Evolutionary conservation across 2,797 vertebrate genomes (phyloP).

Genomic region (Otolemur crassicaudatus): DNA sequence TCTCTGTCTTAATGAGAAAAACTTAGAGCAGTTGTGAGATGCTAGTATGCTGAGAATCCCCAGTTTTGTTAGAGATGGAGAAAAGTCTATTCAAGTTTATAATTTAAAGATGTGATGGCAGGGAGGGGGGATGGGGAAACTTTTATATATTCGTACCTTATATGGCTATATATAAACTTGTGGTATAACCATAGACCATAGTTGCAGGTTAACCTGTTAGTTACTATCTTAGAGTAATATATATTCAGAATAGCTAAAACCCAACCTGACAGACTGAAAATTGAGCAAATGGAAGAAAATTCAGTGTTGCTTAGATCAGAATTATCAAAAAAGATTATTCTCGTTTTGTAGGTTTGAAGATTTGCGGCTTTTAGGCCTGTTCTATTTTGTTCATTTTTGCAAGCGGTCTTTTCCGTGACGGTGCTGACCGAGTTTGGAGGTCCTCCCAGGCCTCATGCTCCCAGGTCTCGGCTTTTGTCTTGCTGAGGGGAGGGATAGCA

Average conservation of each 20-base stretch:
- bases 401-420: constrained; percentile 21
- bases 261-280: constrained; percentile 23
- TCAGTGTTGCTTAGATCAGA: constrained; percentile 67
- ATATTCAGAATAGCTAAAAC: constrained; percentile 49
- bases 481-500: constrained; percentile 2
- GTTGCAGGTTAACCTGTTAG: constrained; percentile 80
- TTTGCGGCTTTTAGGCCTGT: not conserved
- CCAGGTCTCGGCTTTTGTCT: not conserved
- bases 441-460: constrained; percentile 58
- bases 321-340: not conserved
- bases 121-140: not conserved
- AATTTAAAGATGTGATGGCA: constrained; percentile 63
- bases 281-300: constrained; percentile 69
- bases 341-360: constrained; percentile 21
- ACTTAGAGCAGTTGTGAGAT: constrained; percentile 62
- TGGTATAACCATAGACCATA: constrained; percentile 67
- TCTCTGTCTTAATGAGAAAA: constrained; percentile 51
- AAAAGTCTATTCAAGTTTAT: not conserved
- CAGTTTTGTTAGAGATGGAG: constrained; percentile 37
- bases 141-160: not conserved
- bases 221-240: constrained; percentile 79
- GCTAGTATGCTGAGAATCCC: constrained; percentile 73
- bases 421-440: not conserved
- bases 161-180: constrained; percentile 55
- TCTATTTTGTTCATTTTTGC: not conserved